phyloP scores from a whole-genome alignment of 2,888 invertebrate genomes.

The Eugnorisma glareosa region DNA sequence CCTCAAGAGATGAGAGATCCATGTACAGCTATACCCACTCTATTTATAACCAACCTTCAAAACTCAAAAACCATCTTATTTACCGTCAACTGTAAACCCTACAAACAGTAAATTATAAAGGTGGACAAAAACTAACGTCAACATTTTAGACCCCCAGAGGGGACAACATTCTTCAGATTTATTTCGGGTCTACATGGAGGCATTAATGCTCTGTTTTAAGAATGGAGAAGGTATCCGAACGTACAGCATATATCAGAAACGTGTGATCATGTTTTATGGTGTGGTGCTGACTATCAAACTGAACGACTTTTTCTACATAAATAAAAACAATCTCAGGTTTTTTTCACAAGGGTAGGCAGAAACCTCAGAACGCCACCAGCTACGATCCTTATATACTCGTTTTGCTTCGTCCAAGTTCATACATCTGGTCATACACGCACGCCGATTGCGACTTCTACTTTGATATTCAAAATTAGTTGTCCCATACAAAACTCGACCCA shows the following conservation, averaged over 20 bases:
- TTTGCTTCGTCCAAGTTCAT: too few relatives aligned
- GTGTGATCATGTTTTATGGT: background rate
- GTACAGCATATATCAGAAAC: background rate
- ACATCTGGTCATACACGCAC: too few relatives aligned
- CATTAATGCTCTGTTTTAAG: constrained; percentile 4
- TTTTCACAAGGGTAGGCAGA: too few relatives aligned
- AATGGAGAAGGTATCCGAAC: background rate
- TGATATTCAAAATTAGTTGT: too few relatives aligned
- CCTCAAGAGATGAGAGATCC: background rate
- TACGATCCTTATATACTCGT: too few relatives aligned
- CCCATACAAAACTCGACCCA: background rate
- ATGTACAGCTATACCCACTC: background rate
- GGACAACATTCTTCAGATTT: constrained; percentile 58
- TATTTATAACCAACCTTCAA: constrained; percentile 9
- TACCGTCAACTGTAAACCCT: constrained; percentile 19
- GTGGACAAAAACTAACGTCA: constrained; percentile 45
- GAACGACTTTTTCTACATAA: too few relatives aligned
- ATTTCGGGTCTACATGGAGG: constrained; percentile 36
- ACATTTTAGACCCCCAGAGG: constrained; percentile 36
- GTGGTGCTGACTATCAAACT: background rate
- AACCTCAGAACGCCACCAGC: too few relatives aligned
- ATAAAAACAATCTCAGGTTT: too few relatives aligned
- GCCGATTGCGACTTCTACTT: too few relatives aligned
- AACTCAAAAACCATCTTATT: constrained; percentile 23
- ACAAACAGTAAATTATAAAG: constrained; percentile 46